A percentile compares a stretch with the other conserved stretches of the same genome.
phyloP scores from a whole-genome alignment of 64 coral and sea anemone genomes.

The Porites australiensis region DNA sequence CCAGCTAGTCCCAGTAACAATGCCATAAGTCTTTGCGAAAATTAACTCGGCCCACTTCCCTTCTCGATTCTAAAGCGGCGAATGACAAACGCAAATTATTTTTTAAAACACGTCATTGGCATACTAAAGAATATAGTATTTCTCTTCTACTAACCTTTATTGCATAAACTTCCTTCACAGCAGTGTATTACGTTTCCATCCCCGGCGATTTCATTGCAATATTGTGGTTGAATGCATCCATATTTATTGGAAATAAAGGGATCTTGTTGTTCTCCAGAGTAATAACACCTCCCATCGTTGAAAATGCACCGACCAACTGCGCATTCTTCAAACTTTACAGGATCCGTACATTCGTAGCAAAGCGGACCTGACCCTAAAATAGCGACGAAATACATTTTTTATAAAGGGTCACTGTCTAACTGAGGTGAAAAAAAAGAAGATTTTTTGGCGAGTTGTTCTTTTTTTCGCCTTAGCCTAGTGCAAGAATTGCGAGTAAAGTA shows the following conservation, averaged over 20 bases:
- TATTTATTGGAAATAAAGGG: neutral
- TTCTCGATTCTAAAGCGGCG: too few species aligned
- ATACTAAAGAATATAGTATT: neutral
- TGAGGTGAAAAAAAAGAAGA: neutral
- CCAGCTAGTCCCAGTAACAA: too few species aligned
- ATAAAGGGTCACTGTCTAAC: neutral
- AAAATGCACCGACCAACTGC: neutral
- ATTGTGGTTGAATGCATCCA: neutral
- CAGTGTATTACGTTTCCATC: neutral
- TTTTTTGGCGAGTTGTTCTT: neutral
- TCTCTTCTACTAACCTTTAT: neutral
- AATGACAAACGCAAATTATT: too few species aligned
- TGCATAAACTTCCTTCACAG: neutral
- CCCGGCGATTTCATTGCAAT: neutral
- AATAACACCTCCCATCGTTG: neutral
- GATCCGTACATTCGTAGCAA: neutral
- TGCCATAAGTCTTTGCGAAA: too few species aligned
- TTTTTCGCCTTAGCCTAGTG: too few species aligned
- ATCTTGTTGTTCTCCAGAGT: neutral
- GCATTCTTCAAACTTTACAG: neutral
- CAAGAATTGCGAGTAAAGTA: too few species aligned
- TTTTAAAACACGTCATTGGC: too few species aligned
- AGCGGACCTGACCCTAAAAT: neutral
- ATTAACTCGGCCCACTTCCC: too few species aligned
- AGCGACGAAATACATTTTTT: neutral